phyloP scores from a whole-genome alignment of 2,888 invertebrate species.

The Timema cristinae region DNA sequence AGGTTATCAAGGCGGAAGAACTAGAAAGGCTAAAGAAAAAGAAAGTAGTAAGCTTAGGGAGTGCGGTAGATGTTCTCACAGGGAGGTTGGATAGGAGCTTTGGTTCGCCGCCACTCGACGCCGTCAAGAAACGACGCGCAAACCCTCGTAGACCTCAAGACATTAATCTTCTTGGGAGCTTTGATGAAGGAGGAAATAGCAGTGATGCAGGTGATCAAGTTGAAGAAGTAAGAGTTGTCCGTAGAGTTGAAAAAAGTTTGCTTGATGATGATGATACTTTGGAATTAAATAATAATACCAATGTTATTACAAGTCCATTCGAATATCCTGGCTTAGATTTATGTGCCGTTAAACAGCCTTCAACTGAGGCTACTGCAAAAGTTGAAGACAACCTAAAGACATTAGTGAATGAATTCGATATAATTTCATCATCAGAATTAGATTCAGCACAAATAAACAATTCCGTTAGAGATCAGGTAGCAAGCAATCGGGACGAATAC shows the following conservation, averaged over 20 bases:
- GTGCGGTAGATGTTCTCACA: slow-evolving; percentile 82
- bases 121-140: slow-evolving; percentile 25
- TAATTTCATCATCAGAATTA: no score
- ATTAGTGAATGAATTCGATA: no score
- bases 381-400: no score
- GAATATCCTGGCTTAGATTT: no score
- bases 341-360: no score
- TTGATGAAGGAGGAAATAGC: slow-evolving; percentile 22
- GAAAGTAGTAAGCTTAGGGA: slow-evolving; percentile 67
- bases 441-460: not conserved
- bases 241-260: no score
- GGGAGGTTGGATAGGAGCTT: slow-evolving; percentile 47
- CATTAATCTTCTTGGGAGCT: slow-evolving; percentile 36
- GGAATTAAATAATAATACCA: no score
- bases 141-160: slow-evolving; percentile 34
- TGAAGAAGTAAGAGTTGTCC: not conserved
- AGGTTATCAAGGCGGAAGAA: slow-evolving; percentile 73
- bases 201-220: no score
- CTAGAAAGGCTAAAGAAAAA: slow-evolving; percentile 67
- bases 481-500: slow-evolving; percentile 23
- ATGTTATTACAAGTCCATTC: no score
- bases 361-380: no score
- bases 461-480: not conserved
- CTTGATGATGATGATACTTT: no score
- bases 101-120: not conserved